phyloP scores from a whole-genome alignment of 2,888 invertebrate genomes.

The Dexiosoma caninum region DNA sequence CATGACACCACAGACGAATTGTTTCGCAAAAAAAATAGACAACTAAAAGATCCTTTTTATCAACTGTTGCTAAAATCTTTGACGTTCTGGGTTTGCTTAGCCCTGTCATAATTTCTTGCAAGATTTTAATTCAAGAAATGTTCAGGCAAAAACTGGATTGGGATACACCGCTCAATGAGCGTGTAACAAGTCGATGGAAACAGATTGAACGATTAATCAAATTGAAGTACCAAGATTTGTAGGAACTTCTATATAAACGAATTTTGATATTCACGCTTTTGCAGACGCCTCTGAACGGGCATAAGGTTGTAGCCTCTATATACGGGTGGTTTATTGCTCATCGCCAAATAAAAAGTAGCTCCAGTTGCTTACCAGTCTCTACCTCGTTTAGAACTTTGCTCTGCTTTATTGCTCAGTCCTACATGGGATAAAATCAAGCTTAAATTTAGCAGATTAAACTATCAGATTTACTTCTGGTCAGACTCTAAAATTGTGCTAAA shows the following conservation, averaged over 20 bases:
- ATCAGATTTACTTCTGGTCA: constrained; percentile 43
- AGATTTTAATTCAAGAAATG: constrained; percentile 56
- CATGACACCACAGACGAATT: too few relatives aligned
- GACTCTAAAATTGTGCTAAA: constrained; percentile 43
- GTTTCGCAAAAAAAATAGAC: too few relatives aligned
- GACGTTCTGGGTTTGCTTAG: constrained; percentile 42
- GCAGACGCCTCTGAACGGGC: constrained; percentile 20
- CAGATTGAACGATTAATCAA: too few relatives aligned
- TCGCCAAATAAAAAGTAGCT: constrained; percentile 8
- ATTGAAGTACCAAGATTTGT: too few relatives aligned
- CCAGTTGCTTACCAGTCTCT: constrained; percentile 2
- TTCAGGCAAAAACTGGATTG: constrained; percentile 51
- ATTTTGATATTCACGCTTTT: constrained; percentile 38
- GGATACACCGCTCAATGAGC: neutral
- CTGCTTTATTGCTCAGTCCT: neutral
- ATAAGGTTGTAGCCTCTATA: neutral
- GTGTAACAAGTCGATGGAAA: too few relatives aligned
- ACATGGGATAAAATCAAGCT: constrained; percentile 15
- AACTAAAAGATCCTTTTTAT: constrained; percentile 26
- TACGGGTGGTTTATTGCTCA: neutral
- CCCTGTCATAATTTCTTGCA: constrained; percentile 62
- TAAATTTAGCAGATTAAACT: neutral
- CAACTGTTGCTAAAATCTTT: constrained; percentile 41
- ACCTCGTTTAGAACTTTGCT: neutral
- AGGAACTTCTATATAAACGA: too few relatives aligned